phyloP scores from a whole-genome alignment of 2,113 vertebrate species.

The Pluvianellus socialis region DNA sequence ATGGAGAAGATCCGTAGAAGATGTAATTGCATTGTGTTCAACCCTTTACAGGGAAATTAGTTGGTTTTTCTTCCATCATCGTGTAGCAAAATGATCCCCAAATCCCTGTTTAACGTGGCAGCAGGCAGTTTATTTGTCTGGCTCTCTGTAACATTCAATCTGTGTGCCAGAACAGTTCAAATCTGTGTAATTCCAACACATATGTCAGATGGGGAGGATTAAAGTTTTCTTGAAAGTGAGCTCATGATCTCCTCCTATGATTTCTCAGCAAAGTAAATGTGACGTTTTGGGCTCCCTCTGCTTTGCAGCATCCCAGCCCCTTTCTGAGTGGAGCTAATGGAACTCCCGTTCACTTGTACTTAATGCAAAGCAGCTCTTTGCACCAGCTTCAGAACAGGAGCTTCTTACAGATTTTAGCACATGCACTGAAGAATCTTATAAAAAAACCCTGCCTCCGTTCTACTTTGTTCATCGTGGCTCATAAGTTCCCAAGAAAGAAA shows the following conservation, averaged over 20 bases:
- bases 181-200: not conserved
- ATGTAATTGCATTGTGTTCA: not conserved
- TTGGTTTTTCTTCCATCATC: not conserved
- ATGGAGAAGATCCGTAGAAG: not conserved
- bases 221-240: not conserved
- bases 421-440: too few species aligned
- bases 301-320: not conserved
- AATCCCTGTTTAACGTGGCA: not conserved
- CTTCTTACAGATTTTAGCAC: not conserved
- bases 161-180: not conserved
- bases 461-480: not conserved
- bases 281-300: not conserved
- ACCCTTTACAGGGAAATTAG: not conserved
- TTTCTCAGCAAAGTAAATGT: not conserved
- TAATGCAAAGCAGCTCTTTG: not conserved
- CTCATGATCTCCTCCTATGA: not conserved
- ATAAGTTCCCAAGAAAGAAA: not conserved
- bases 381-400: not conserved
- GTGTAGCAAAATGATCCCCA: not conserved
- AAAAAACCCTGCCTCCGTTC: not conserved
- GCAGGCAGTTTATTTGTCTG: not conserved
- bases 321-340: not conserved
- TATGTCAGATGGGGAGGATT: slow-evolving; percentile 1
- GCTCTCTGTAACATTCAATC: not conserved
- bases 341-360: not conserved